These are phyloP conservation scores for Agapetus fuscipes DNA, from an alignment of 2,888 invertebrate species.

Conservation along the genomic window DNA sequence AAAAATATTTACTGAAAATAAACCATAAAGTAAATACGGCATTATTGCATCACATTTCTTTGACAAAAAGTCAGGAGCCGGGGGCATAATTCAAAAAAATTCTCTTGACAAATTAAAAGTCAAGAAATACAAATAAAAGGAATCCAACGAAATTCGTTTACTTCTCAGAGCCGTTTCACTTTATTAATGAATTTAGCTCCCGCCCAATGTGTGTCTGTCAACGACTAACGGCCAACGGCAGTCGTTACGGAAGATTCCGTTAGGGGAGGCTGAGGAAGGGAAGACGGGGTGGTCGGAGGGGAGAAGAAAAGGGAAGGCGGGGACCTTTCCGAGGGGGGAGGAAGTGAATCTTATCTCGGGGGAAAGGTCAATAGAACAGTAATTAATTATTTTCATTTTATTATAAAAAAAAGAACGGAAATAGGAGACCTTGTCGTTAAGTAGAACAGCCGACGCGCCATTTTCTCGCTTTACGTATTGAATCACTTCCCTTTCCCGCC, in stretches of 20 bases:
- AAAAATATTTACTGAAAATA: too few relatives aligned
- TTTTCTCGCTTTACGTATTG: too few relatives aligned
- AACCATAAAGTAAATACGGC: too few relatives aligned
- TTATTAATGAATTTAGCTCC: conserved; percentile 21
- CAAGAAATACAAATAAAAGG: conserved; percentile 18
- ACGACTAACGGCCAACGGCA: conserved; percentile 17
- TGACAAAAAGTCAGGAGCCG: too few relatives aligned
- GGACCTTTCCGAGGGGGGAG: not conserved
- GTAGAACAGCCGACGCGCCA: too few relatives aligned
- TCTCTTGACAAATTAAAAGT: conserved; percentile 18
- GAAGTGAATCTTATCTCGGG: conserved; percentile 17
- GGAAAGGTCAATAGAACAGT: conserved; percentile 21
- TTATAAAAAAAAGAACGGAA: conserved; percentile 10
- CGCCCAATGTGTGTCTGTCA: conserved; percentile 21
- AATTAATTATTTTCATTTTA: conserved; percentile 20
- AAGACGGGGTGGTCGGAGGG: conserved; percentile 4
- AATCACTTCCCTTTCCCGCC: too few relatives aligned
- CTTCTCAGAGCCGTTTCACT: conserved; percentile 15
- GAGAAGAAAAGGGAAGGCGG: conserved; percentile 9
- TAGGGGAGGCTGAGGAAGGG: conserved; percentile 14
- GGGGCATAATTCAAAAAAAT: too few relatives aligned
- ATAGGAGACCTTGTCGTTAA: too few relatives aligned
- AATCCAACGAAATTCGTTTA: conserved; percentile 13
- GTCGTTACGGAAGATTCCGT: conserved; percentile 8
- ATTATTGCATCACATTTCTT: too few relatives aligned